A percentile compares a stretch with the other conserved stretches of the same genome.
Evolutionary conservation across 2,888 invertebrate genomes (phyloP).

Genomic region (Chrysina gloriosa): DNA sequence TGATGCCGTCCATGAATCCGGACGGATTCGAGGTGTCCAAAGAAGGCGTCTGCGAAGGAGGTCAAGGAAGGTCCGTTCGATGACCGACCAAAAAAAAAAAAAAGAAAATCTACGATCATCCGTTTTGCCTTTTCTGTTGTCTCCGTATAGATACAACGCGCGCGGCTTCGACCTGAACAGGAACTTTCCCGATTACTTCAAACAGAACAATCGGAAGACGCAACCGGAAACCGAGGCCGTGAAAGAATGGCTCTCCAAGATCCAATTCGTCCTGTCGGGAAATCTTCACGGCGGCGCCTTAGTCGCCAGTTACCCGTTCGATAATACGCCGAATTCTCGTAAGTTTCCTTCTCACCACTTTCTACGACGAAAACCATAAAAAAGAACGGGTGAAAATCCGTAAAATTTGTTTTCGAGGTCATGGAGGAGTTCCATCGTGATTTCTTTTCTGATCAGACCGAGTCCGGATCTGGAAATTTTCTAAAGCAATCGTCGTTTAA

Average conservation of each 20-base stretch:
- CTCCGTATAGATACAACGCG: constrained; percentile 80
- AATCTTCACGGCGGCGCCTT: constrained; percentile 95
- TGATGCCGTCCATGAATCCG: constrained; percentile 98
- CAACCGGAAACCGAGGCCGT: constrained; percentile 97
- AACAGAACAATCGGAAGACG: constrained; percentile 85
- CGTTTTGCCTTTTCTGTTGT: neutral
- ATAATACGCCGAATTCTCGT: constrained; percentile 95
- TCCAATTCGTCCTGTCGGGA: constrained; percentile 93
- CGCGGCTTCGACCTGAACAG: constrained; percentile 92
- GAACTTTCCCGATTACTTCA: constrained; percentile 96
- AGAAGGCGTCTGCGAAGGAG: constrained; percentile 89
- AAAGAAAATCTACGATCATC: no score
- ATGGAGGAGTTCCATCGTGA: no score
- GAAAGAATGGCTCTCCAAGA: constrained; percentile 93
- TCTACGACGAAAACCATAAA: no score
- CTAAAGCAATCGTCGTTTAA: no score
- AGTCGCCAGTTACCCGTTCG: constrained; percentile 97
- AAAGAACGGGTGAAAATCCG: no score
- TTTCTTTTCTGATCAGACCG: no score
- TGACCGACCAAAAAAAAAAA: neutral
- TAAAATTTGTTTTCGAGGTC: no score
- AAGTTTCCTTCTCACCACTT: constrained; percentile 71
- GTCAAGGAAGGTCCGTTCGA: constrained; percentile 81
- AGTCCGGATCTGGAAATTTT: no score
- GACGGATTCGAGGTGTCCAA: constrained; percentile 95